phyloP scores from a whole-genome alignment of 2,113 vertebrate species.

The Centrocercus urophasianus region DNA sequence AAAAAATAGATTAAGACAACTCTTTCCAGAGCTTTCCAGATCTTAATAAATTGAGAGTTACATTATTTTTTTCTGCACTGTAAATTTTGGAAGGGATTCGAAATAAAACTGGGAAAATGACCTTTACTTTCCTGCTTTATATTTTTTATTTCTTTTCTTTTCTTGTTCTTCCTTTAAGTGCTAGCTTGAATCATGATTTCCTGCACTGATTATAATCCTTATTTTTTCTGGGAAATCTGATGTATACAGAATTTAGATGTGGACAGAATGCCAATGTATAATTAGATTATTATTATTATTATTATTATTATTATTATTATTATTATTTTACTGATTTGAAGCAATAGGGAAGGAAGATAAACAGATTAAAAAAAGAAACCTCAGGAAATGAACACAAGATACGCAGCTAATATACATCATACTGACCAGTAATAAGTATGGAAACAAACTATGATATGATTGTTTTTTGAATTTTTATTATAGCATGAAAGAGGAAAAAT shows the following conservation, averaged over 20 bases:
- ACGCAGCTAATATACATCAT: neutral
- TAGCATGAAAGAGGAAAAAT: neutral
- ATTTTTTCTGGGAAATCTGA: constrained; percentile 63
- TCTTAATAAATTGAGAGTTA: constrained; percentile 12
- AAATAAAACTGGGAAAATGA: constrained; percentile 60
- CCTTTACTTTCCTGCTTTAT: constrained; percentile 65
- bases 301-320: neutral
- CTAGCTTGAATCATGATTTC: constrained; percentile 63
- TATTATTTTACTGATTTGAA: neutral
- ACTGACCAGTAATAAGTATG: neutral
- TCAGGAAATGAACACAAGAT: neutral
- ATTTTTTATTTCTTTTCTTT: neutral
- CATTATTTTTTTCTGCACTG: constrained; percentile 7
- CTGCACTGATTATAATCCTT: constrained; percentile 56
- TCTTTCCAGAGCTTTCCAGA: neutral
- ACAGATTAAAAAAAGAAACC: neutral
- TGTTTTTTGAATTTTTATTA: neutral
- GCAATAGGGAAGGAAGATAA: neutral
- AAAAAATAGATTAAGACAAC: neutral
- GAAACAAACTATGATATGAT: neutral
- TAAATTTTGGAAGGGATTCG: constrained; percentile 8
- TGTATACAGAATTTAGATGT: constrained; percentile 63
- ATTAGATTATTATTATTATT: neutral
- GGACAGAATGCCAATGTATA: constrained; percentile 62
- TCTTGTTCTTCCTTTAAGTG: constrained; percentile 1